Conservation (phyloP, 2,888 invertebrate genomes). For the Chloroclysta siterata region DNA sequence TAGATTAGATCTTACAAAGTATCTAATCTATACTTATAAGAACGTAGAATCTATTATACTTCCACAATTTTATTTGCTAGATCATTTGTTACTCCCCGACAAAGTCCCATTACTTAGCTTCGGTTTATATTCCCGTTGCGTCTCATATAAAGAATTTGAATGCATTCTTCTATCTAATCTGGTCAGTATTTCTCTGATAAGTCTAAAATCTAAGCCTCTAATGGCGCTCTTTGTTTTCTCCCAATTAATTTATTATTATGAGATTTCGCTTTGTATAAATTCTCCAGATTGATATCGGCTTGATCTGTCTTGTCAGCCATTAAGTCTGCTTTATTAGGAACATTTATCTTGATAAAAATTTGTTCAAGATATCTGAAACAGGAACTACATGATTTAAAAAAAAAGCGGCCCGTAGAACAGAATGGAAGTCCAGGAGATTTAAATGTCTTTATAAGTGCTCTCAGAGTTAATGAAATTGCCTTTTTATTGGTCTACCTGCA, state of each 20-base stretch:
- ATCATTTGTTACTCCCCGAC: slow-evolving; percentile 72
- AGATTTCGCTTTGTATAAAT: slow-evolving; percentile 33
- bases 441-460: slow-evolving; percentile 85
- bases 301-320: slow-evolving; percentile 31
- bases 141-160: slow-evolving; percentile 72
- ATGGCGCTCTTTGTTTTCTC: slow-evolving; percentile 46
- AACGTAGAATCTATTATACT: slow-evolving; percentile 44
- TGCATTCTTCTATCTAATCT: slow-evolving; percentile 61
- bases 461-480: slow-evolving; percentile 78
- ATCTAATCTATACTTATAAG: too few relatives aligned
- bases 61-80: slow-evolving; percentile 75
- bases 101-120: slow-evolving; percentile 67
- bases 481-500: slow-evolving; percentile 83
- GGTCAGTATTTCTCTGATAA: slow-evolving; percentile 58
- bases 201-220: slow-evolving; percentile 41
- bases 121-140: slow-evolving; percentile 60
- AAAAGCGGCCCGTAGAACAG: slow-evolving; percentile 51
- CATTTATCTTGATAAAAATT: slow-evolving; percentile 45
- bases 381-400: slow-evolving; percentile 48
- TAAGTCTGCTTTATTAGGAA: slow-evolving; percentile 35
- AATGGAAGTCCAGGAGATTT: slow-evolving; percentile 64
- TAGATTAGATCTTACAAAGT: too few relatives aligned
- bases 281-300: slow-evolving; percentile 34
- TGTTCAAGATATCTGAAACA: slow-evolving; percentile 53
- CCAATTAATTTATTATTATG: slow-evolving; percentile 49